A percentile compares a stretch with the other conserved stretches of the same genome.
These are phyloP conservation scores for Drosophila phalerata DNA, from an alignment of 2,888 invertebrate genomes.

Conservation along the genomic window DNA sequence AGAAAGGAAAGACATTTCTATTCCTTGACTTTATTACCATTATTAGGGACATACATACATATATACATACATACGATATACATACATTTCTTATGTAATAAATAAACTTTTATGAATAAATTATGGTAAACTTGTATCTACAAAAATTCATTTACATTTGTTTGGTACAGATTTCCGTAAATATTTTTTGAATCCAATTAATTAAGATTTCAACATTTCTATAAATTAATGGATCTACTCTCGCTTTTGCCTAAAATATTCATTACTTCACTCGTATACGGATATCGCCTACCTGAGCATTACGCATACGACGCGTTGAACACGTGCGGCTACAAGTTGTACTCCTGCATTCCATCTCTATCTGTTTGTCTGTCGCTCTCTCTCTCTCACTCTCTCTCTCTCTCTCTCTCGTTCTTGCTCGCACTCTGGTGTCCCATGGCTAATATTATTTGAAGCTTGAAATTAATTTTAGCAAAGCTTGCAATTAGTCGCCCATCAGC, in stretches of 20 bases:
- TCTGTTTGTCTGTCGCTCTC: background rate
- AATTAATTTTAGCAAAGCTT: constrained; percentile 77
- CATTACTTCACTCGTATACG: background rate
- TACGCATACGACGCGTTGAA: constrained; percentile 57
- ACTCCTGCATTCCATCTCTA: background rate
- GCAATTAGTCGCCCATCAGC: constrained; percentile 74
- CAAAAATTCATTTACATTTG: too few relatives aligned
- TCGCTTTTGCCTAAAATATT: constrained; percentile 16
- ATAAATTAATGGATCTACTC: constrained; percentile 8
- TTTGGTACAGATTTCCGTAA: too few relatives aligned
- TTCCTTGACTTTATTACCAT: too few relatives aligned
- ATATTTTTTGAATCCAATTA: background rate
- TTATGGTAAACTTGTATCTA: too few relatives aligned
- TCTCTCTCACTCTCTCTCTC: background rate
- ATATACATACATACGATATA: too few relatives aligned
- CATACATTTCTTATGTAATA: too few relatives aligned
- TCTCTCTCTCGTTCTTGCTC: constrained; percentile 13
- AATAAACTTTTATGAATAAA: too few relatives aligned
- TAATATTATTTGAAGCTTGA: constrained; percentile 71
- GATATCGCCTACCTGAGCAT: constrained; percentile 28
- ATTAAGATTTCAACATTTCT: background rate
- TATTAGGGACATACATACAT: too few relatives aligned
- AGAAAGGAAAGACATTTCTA: too few relatives aligned
- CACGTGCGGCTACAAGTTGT: constrained; percentile 60
- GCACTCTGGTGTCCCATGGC: constrained; percentile 51